Percentiles rank a stretch among this genome's conserved stretches.
Evolutionary conservation across 1,140 invertebrate species (phyloP).

Genomic region (Apis cerana): DNA sequence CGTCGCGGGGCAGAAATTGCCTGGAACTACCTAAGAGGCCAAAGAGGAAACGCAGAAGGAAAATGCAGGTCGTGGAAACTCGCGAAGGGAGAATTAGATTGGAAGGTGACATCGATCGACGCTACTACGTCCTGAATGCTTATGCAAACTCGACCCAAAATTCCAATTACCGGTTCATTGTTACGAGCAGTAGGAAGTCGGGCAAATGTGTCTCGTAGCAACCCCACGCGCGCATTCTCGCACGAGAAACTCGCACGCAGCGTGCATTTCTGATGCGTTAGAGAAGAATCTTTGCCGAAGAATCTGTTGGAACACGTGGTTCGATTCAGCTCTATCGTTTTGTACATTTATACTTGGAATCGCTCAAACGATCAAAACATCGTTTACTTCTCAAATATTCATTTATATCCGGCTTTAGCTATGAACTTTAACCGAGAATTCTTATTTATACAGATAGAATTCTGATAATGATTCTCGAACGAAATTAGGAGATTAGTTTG

Average conservation of each 20-base stretch:
- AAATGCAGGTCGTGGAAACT: slow-evolving; percentile 4
- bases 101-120: slow-evolving; percentile 31
- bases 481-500: too few species aligned
- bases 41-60: background rate
- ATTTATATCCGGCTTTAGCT: too few species aligned
- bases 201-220: slow-evolving; percentile 49
- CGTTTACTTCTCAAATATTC: background rate
- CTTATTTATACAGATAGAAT: too few species aligned
- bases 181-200: slow-evolving; percentile 55
- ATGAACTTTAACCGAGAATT: too few species aligned
- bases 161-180: slow-evolving; percentile 65
- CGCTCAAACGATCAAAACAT: background rate
- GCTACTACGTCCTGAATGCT: slow-evolving; percentile 60
- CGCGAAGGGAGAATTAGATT: background rate
- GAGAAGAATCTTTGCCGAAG: background rate
- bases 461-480: too few species aligned
- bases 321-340: slow-evolving; percentile 1
- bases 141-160: slow-evolving; percentile 71
- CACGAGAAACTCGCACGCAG: slow-evolving; percentile 60
- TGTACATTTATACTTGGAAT: background rate
- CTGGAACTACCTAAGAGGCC: too few species aligned
- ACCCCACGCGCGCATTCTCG: slow-evolving; percentile 52
- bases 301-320: background rate
- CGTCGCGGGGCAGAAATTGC: too few species aligned
- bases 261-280: slow-evolving; percentile 52